Conservation (phyloP, 2,797 vertebrate genomes). For the Amblyopsis hoosieri region DNA sequence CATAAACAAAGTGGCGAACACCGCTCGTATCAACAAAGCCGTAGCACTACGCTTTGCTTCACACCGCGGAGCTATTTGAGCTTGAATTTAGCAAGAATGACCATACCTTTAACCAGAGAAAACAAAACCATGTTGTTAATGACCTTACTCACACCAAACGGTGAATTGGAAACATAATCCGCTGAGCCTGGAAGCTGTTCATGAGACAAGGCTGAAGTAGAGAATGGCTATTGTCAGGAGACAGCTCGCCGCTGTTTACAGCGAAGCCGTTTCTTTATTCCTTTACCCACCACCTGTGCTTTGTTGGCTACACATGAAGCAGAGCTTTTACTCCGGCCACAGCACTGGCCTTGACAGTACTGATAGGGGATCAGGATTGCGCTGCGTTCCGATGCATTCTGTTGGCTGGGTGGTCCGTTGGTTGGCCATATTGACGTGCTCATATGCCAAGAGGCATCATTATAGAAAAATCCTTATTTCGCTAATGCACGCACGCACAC, state of each 20-base stretch:
- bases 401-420: neutral
- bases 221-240: neutral
- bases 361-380: constrained; percentile 16
- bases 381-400: neutral
- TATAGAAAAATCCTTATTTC: neutral
- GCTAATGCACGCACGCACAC: neutral
- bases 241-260: neutral
- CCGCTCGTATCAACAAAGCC: too few species aligned
- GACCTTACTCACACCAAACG: neutral
- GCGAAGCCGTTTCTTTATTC: neutral
- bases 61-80: too few species aligned
- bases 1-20: too few species aligned
- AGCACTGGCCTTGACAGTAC: constrained; percentile 29
- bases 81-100: too few species aligned
- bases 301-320: constrained; percentile 13
- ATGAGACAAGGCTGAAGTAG: neutral
- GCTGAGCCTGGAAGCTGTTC: neutral
- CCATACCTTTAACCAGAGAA: too few species aligned
- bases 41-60: too few species aligned
- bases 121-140: neutral
- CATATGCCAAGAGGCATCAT: neutral
- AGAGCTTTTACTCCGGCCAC: constrained; percentile 11
- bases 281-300: constrained; percentile 7
- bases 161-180: neutral
- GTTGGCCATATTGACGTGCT: neutral